Percentiles rank a stretch among this genome's conserved stretches.
phyloP scores from a whole-genome alignment of 2,797 vertebrate genomes.

The Prionace glauca region DNA sequence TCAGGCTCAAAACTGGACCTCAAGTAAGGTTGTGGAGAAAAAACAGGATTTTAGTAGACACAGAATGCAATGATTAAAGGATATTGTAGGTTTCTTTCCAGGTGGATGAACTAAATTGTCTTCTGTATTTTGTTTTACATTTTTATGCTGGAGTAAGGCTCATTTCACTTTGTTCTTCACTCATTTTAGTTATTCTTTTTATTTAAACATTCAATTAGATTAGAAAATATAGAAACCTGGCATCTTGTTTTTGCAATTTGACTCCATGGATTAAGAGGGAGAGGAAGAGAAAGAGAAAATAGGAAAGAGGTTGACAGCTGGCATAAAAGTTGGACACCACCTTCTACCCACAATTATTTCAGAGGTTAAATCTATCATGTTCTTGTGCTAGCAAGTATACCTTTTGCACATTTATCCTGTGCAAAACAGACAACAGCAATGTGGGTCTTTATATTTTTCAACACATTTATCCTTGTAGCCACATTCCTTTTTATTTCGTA shows the following conservation, averaged over 20 bases:
- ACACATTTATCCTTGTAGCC: too few relatives aligned
- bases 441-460: too few relatives aligned
- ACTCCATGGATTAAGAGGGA: not conserved
- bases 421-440: too few relatives aligned
- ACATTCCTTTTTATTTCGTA: too few relatives aligned
- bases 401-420: too few relatives aligned
- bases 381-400: not conserved
- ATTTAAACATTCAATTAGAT: not conserved
- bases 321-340: not conserved
- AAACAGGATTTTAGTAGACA: not conserved
- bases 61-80: not conserved
- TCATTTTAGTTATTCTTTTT: not conserved
- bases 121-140: not conserved
- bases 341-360: not conserved
- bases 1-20: not conserved
- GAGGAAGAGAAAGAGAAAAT: not conserved
- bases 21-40: not conserved
- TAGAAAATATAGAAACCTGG: not conserved
- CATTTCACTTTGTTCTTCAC: not conserved
- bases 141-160: not conserved
- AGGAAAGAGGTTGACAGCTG: not conserved
- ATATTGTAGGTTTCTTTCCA: not conserved
- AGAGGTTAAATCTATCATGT: not conserved
- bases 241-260: not conserved
- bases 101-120: not conserved